Evolutionary conservation across 2,888 invertebrate species (phyloP), one percentile per base, ranked within the genome.

Genomic region (Argyresthia goedartella): DNA sequence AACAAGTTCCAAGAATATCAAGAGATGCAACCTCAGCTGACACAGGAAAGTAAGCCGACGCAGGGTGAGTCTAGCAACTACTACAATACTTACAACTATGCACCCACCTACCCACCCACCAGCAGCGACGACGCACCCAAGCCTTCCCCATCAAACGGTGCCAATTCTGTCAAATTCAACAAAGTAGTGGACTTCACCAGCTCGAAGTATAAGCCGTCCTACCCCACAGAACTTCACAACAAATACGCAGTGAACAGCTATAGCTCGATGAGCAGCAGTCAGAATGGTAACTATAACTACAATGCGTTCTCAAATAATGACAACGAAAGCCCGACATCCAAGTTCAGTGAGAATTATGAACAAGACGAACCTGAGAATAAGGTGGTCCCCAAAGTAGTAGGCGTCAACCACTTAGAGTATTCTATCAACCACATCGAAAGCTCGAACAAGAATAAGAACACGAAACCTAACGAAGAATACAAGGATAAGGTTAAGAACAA

Each of bases 401-500:
- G 41, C 8, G 41, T 48, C 8, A 52, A 52, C 42, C n/a, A 41
- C 10, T 15, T 52, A 25, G 52, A 52, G 33, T 52, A 34, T 36
- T 44, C 49, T 10, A 36, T 50, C 9, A 50, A 50, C 15, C 50
- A 53, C 43, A 61, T 57, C 13, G 67, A 69, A 34, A 69, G 64
- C 54, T 53, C 57, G 10, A 67, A 66, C 54, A 56, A 56, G 13
- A 65, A 69, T 54, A 57, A 58, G 2, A 67, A 63, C 55, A 57
- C 65, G 0, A 52, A 69, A 55, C 55, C 56, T 13, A 62, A 62
- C 56, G 50, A 62, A 10, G 71, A 76, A 42, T 65, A 63, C 44
- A 77, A 75, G 61, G 79, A 82, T 55, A 76, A 77, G 63, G 59
- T 63, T 9, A 82, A 76, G 56, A 63, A 59, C 53, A 77, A 73